A percentile compares a stretch with the other conserved stretches of the same genome.
These are phyloP conservation scores for Discoglossus pictus DNA, from an alignment of 2,797 vertebrate species.

Conservation along the genomic window DNA sequence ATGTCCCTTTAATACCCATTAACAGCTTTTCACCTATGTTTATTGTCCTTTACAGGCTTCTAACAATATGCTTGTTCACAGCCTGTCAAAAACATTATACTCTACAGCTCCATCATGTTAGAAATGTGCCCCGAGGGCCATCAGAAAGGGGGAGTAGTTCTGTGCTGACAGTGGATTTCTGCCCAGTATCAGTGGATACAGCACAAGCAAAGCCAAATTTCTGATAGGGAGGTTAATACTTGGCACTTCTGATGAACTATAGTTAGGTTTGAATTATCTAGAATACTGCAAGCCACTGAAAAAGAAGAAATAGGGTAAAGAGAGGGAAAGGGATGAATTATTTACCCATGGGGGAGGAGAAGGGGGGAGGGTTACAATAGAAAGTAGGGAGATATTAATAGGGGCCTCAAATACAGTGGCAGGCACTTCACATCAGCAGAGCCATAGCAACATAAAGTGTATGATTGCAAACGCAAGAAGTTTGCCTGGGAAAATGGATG, in stretches of 20 bases:
- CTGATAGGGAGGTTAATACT: slow-evolving; percentile 13
- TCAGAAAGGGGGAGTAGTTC: slow-evolving; percentile 13
- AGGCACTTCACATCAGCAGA: too few species aligned
- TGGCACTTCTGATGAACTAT: not conserved
- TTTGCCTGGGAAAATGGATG: too few species aligned
- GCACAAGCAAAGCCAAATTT: slow-evolving; percentile 10
- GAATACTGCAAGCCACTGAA: not conserved
- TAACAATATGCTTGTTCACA: slow-evolving; percentile 39
- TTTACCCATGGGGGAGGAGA: too few species aligned
- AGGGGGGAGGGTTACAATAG: too few species aligned
- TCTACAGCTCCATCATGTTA: slow-evolving; percentile 34
- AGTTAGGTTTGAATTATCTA: not conserved
- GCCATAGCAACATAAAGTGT: too few species aligned
- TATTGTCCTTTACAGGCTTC: slow-evolving; percentile 42
- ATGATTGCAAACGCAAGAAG: too few species aligned
- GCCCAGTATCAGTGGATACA: not conserved
- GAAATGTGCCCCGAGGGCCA: slow-evolving; percentile 35
- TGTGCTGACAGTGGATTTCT: slow-evolving; percentile 38
- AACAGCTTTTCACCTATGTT: slow-evolving; percentile 36
- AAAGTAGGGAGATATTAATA: too few species aligned
- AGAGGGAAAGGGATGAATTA: too few species aligned
- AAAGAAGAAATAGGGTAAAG: too few species aligned
- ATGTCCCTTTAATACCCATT: slow-evolving; percentile 43
- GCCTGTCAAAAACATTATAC: slow-evolving; percentile 39
- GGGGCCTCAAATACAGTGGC: too few species aligned